Evolutionary conservation across 2,888 invertebrate species (phyloP), one percentile per base, ranked within the genome.

Genomic region (Seira sanloemensis): DNA sequence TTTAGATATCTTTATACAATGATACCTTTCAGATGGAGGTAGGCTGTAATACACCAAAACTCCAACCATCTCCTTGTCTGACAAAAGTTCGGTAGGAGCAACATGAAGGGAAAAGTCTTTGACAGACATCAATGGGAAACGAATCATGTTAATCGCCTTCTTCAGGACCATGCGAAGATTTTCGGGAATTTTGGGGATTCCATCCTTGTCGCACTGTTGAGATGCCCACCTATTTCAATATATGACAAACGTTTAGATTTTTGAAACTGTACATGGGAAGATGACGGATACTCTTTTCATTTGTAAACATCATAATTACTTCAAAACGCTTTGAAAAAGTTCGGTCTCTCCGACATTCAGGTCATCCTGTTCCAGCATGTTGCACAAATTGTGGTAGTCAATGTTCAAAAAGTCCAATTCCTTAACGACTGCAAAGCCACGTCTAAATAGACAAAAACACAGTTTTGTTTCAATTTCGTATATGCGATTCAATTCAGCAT

Each of bases 11-110:
- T n/a, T n/a, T n/a, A n/a, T n/a, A n/a, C n/a, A n/a, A n/a, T 12
- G n/a, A 46, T 75, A 86, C 86, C 87, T 78, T 80, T 87, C 87
- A 2, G 87, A 87, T 19, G 87, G 87, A 2, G 87, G 87, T 16
- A 87, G 74, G 50, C 85, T 86, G 76, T 85, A 87, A 27, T 87
- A 87, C 2, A 87, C 86, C 71, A 87, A 65, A n/a, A 87, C 87
- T n/a, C 87, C 87, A 18, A 87, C 87, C 87, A 87, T 87, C 67
- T 87, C 87, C 54, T 86, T 87, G 46, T 87, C 87, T 16, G 69
- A 80, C 1, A 87, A 69, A n/a, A 87, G 62, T 19, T 87, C 87
- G 5, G 87, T 87, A 2, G 87, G 87, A 23, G 87, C 87, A 19
- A 87, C 87, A 62, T 86, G 86, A 71, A 87, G 80, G 5, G 86